Evolutionary conservation across 2,797 vertebrate genomes (phyloP).

Genomic region (Scomberomorus guttatus): DNA sequence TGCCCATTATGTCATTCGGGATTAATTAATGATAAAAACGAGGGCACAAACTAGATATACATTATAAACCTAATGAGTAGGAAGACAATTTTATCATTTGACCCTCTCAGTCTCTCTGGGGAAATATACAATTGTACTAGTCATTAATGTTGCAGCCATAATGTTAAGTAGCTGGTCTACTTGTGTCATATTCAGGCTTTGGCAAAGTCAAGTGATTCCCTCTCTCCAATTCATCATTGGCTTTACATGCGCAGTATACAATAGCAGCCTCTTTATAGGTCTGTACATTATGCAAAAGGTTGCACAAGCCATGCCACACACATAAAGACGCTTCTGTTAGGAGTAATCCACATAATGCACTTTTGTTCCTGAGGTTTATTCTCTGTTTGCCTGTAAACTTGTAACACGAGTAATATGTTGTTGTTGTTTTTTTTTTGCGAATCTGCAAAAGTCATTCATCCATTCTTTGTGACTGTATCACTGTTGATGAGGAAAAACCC

Average conservation of each 20-base stretch:
- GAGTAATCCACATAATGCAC: constrained; percentile 31
- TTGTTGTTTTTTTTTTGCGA: constrained; percentile 19
- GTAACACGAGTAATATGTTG: constrained; percentile 1
- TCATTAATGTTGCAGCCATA: constrained; percentile 82
- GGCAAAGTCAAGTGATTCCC: constrained; percentile 83
- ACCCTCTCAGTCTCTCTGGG: constrained; percentile 76
- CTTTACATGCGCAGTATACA: constrained; percentile 43
- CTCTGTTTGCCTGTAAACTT: constrained; percentile 21
- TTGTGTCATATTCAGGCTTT: constrained; percentile 82
- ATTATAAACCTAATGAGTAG: constrained; percentile 80
- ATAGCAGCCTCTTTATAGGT: constrained; percentile 52
- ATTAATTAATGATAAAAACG: constrained; percentile 83
- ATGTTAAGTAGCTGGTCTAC: constrained; percentile 86
- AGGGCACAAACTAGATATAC: constrained; percentile 78
- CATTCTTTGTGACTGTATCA: constrained; percentile 41
- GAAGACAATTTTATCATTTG: constrained; percentile 81
- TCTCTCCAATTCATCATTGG: constrained; percentile 76
- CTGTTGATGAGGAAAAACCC: constrained; percentile 42
- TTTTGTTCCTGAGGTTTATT: constrained; percentile 27
- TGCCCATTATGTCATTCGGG: constrained; percentile 80
- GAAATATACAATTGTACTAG: constrained; percentile 78
- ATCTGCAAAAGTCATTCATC: constrained; percentile 41
- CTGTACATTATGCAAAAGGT: constrained; percentile 67
- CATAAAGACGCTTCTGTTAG: constrained; percentile 17
- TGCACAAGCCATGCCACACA: constrained; percentile 19